Evolutionary conservation across 2,888 invertebrate species (phyloP).

Genomic region (Blera fallax): DNA sequence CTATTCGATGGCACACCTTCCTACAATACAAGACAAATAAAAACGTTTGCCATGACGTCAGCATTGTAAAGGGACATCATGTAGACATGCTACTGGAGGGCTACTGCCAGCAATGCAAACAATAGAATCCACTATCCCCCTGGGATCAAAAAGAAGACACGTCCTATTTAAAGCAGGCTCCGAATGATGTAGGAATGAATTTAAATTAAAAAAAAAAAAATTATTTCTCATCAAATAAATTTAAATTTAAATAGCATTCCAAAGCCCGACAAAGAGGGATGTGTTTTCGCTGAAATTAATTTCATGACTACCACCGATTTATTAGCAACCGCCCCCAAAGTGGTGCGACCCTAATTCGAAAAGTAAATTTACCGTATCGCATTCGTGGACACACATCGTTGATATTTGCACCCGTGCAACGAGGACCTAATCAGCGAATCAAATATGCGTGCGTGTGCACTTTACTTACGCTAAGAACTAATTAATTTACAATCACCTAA

Average conservation of each 20-base stretch:
- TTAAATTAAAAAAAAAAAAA: background rate
- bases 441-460: conserved; percentile 34
- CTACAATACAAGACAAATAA: background rate
- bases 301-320: conserved; percentile 5
- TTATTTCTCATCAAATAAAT: background rate
- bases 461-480: conserved; percentile 55
- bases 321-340: background rate
- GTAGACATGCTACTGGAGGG: background rate
- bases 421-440: conserved; percentile 55
- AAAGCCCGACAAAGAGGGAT: background rate
- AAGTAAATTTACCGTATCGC: conserved; percentile 33
- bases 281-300: background rate
- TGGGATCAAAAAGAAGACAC: background rate
- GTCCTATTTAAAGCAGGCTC: background rate
- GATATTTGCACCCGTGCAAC: conserved; percentile 47
- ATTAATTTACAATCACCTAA: conserved; percentile 71
- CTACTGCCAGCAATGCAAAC: background rate
- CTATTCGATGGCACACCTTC: background rate
- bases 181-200: background rate
- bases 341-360: conserved; percentile 2
- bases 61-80: background rate
- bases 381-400: conserved; percentile 54
- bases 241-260: background rate
- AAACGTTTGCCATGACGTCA: background rate
- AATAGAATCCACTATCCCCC: conserved; percentile 1